phyloP scores from a whole-genome alignment of 2,797 vertebrate genomes.

The Sebastes kiyomatsui region DNA sequence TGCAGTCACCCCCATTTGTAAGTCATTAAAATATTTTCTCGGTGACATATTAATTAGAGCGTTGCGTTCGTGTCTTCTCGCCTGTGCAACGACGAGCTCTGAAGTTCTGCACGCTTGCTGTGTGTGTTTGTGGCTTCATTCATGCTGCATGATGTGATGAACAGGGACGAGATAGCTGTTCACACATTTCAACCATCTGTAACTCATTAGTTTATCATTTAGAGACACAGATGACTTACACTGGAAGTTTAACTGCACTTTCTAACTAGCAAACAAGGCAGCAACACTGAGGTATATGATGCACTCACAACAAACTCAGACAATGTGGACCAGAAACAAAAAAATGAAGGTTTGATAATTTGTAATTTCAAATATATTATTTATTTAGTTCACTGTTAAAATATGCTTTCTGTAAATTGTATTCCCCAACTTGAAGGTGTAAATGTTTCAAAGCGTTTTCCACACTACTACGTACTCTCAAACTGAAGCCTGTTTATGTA shows the following conservation, averaged over 20 bases:
- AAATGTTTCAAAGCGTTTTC: not conserved
- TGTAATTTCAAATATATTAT: not conserved
- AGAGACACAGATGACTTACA: not conserved
- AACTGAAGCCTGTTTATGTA: not conserved
- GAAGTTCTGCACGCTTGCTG: not conserved
- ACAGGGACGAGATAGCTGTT: constrained; percentile 20
- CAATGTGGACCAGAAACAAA: not conserved
- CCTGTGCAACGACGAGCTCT: constrained; percentile 12
- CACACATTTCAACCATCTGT: constrained; percentile 27
- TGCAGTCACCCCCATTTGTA: constrained; percentile 77
- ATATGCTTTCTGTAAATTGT: not conserved
- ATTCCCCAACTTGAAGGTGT: not conserved
- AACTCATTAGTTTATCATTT: constrained; percentile 23
- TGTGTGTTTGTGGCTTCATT: constrained; percentile 10
- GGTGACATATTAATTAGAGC: constrained; percentile 79
- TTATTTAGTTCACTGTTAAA: not conserved
- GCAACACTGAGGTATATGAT: not conserved
- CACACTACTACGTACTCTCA: not conserved
- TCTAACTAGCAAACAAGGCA: not conserved
- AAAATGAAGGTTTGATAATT: not conserved
- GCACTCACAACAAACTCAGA: not conserved
- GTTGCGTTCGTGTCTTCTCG: constrained; percentile 43
- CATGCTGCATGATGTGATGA: not conserved
- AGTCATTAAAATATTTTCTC: constrained; percentile 82
- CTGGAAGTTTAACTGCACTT: not conserved